Percentiles rank a stretch among this genome's conserved stretches.
phyloP scores from a whole-genome alignment of 2,888 invertebrate genomes.

The Eulithis prunata region DNA sequence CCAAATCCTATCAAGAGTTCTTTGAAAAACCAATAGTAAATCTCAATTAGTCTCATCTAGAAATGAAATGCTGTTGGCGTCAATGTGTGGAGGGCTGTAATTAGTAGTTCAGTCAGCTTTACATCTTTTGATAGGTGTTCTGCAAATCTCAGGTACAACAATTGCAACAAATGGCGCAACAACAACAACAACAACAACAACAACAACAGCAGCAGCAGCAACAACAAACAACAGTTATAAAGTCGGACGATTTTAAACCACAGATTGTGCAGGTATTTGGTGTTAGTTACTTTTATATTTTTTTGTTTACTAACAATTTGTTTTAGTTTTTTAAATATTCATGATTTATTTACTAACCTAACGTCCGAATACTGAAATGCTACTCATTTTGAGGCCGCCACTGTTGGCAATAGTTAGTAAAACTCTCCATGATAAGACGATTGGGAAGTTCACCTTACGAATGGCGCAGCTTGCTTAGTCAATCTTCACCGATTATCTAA shows the following conservation, averaged over 20 bases:
- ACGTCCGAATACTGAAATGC: no score
- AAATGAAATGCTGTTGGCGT: conserved; percentile 1
- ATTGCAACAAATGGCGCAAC: conserved; percentile 50
- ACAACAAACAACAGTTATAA: conserved; percentile 77
- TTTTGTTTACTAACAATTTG: conserved; percentile 32
- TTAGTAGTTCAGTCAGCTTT: background rate
- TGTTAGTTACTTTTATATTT: conserved; percentile 32
- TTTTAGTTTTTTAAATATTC: background rate
- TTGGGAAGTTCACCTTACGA: no score
- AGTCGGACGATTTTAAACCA: conserved; percentile 77
- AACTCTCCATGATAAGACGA: no score
- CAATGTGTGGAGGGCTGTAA: conserved; percentile 6
- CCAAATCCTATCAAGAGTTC: no score
- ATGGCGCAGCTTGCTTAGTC: background rate
- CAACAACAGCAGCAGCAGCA: conserved; percentile 66
- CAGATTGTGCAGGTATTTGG: conserved; percentile 67
- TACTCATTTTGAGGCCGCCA: no score
- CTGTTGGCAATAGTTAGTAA: no score
- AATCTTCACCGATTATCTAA: no score
- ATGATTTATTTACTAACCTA: no score
- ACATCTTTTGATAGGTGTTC: conserved; percentile 33
- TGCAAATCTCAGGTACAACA: conserved; percentile 57
- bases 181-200: conserved; percentile 59
- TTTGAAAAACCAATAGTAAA: no score
- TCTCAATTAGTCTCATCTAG: no score